Evolutionary conservation across 2,888 invertebrate genomes (phyloP).

Genomic region (Zaprionus lineosus): DNA sequence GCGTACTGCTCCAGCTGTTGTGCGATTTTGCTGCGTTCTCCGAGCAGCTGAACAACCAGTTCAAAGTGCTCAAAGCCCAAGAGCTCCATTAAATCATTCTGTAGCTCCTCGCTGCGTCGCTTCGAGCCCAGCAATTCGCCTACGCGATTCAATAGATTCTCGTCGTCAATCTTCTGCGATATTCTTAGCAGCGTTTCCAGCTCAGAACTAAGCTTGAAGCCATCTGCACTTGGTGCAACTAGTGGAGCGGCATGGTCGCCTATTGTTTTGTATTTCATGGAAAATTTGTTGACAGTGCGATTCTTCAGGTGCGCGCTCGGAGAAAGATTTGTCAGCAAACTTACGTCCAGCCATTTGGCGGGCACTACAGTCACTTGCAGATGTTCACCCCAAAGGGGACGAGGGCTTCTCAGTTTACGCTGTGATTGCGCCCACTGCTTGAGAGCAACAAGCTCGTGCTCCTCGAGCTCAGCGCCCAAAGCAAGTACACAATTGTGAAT

Average conservation of each 20-base stretch:
- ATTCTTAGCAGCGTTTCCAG: conserved; percentile 67
- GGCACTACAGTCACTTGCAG: conserved; percentile 50
- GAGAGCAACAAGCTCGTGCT: conserved; percentile 84
- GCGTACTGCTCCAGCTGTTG: conserved; percentile 78
- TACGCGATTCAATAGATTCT: conserved; percentile 63
- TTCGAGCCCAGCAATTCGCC: conserved; percentile 85
- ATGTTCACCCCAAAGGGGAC: conserved; percentile 71
- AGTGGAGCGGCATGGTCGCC: not conserved
- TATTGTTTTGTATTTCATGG: conserved; percentile 65
- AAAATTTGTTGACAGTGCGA: conserved; percentile 53
- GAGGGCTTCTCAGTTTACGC: conserved; percentile 6
- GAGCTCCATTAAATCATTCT: conserved; percentile 93
- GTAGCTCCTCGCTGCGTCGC: conserved; percentile 87
- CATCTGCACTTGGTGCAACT: conserved; percentile 1
- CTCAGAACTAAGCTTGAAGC: conserved; percentile 52
- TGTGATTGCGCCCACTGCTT: conserved; percentile 81
- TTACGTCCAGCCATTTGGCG: conserved; percentile 39
- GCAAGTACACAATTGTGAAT: conserved; percentile 85
- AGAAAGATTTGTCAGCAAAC: conserved; percentile 66
- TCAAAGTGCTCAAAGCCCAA: conserved; percentile 92
- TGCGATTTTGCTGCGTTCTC: conserved; percentile 85
- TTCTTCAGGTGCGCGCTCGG: conserved; percentile 65
- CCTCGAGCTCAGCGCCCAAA: conserved; percentile 83
- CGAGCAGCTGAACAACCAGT: conserved; percentile 87
- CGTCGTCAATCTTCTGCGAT: conserved; percentile 69